Base-by-base conservation (phyloP, 2,113 vertebrate genomes). In the Apistogramma diplotaenia region DNA sequence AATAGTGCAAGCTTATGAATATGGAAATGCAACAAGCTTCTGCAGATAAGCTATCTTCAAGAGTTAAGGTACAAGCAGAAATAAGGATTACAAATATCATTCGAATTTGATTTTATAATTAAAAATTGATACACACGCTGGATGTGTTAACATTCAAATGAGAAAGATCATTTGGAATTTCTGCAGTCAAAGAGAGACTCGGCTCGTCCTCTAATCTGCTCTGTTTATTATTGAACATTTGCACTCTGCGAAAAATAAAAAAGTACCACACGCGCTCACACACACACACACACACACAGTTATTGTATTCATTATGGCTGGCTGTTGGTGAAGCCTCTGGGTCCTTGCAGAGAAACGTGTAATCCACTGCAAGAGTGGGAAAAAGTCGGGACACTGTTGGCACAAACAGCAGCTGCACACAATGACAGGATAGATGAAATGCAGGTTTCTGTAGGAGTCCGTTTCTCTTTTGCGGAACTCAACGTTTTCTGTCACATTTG, bases 81-180 rank as follows among this genome's bases (percentile, higher is more conserved):
- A 62, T 10, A 18, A 49, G 59, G 53, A 40, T 73, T 56, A 54
- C 15, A 61, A 55, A 82, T 70, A 74, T 55, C 55, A 21, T 79
- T 49, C 58, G 43, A 61, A 82, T 74, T 46, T 19, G 25, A 83
- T 83, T 90, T 85, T 58, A 55, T 78, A 73, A 82, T 83, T 62
- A 85, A 76, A 86, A 72, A 85, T 55, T 6, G 13, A 76, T 46
- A 53, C 13, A 73, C 54, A 33, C 43, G 3, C 15, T 61, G n/a
- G 81, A 75, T 88, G 85, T 84, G 84, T 90, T 31, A 82, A 76
- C 53, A 76, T 80, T 29, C 70, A 86, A 87, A 89, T 85, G 23
- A 71, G 46, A 18, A 18, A 67, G 73, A 87, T 79, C 31, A 23
- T 56, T 74, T 77, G 51, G 51, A 4, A 16, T 82, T 78, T 72